phyloP scores from a whole-genome alignment of 1,140 invertebrate genomes.

The Antheraea mylitta region DNA sequence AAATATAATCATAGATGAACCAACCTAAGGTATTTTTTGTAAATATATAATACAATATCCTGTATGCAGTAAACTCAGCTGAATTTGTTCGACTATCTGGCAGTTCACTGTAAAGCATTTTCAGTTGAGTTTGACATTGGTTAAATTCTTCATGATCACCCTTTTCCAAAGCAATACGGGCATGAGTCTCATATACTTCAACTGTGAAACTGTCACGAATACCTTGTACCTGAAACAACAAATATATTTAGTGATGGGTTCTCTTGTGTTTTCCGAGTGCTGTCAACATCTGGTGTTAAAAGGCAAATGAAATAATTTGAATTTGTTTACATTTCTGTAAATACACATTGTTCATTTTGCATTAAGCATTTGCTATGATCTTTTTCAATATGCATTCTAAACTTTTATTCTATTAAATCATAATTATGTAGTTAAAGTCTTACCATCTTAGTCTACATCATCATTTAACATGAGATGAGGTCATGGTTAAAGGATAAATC shows the following conservation, averaged over 20 bases:
- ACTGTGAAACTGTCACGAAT: constrained; percentile 96
- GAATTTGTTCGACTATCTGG: constrained; percentile 84
- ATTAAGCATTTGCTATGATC: too few species aligned
- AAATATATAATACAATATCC: constrained; percentile 98
- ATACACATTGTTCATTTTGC: too few species aligned
- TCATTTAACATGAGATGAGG: too few species aligned
- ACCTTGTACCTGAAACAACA: constrained; percentile 90
- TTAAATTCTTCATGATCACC: constrained; percentile 99
- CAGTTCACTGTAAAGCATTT: constrained; percentile 91
- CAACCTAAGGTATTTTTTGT: constrained; percentile 97
- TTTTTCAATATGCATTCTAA: too few species aligned
- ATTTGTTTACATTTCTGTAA: too few species aligned
- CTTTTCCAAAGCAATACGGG: constrained; percentile 97
- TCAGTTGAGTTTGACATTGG: constrained; percentile 98
- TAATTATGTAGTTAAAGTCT: too few species aligned
- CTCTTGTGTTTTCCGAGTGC: too few species aligned
- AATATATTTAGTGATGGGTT: neutral
- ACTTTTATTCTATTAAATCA: too few species aligned
- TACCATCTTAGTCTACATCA: too few species aligned
- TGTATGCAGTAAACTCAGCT: constrained; percentile 96
- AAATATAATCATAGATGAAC: constrained; percentile 22
- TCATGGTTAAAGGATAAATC: too few species aligned
- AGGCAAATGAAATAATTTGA: too few species aligned
- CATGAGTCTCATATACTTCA: constrained; percentile 98
- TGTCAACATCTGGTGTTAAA: too few species aligned